Conservation (phyloP, 2,888 invertebrate species). For the Busseola fusca region DNA sequence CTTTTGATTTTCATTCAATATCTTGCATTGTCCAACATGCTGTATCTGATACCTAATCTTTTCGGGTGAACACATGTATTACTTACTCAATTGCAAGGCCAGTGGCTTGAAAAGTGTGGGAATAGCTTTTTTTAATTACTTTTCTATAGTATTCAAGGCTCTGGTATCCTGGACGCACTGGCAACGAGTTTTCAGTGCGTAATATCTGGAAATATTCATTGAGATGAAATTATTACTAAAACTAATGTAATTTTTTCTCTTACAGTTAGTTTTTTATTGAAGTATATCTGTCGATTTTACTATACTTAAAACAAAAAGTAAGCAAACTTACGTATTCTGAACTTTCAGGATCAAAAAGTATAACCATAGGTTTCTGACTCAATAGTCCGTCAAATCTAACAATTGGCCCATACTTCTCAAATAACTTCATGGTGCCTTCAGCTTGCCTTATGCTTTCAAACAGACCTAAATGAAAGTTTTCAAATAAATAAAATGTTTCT, state of each 20-base stretch:
- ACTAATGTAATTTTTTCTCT: neutral
- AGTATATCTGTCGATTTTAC: neutral
- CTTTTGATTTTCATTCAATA: neutral
- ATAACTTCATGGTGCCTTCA: constrained; percentile 60
- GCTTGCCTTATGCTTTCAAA: constrained; percentile 50
- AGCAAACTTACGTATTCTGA: constrained; percentile 66
- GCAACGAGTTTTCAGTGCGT: constrained; percentile 74
- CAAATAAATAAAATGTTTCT: neutral
- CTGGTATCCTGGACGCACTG: constrained; percentile 72
- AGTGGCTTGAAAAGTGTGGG: constrained; percentile 17
- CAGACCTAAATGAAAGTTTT: constrained; percentile 56
- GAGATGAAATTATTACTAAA: neutral
- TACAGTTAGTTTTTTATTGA: neutral
- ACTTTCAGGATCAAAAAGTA: constrained; percentile 72
- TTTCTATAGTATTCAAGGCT: constrained; percentile 74
- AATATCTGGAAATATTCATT: constrained; percentile 65
- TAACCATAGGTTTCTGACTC: constrained; percentile 61
- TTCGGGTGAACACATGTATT: neutral
- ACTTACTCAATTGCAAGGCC: constrained; percentile 60
- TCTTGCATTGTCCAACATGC: neutral
- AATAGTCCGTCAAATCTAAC: constrained; percentile 66
- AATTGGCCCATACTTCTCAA: constrained; percentile 72
- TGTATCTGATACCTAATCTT: neutral
- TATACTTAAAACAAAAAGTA: neutral
- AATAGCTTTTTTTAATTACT: constrained; percentile 57